Evolutionary conservation across 2,888 invertebrate genomes (phyloP), one percentile per base, ranked within the genome.

Genomic region (Mimumesa dahlbomi): DNA sequence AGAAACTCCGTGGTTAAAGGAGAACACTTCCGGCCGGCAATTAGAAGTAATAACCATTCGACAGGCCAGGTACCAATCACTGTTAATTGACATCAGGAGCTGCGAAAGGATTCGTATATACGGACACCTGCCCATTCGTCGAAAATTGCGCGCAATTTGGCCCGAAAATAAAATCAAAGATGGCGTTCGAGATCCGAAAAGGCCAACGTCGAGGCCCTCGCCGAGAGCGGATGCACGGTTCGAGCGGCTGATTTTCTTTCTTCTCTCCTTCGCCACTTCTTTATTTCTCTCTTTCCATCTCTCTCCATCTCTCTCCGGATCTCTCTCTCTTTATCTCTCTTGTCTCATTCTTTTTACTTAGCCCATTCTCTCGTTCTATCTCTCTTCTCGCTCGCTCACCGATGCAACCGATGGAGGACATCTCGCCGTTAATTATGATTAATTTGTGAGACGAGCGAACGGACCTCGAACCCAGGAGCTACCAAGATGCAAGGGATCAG

Each of bases 401-500:
- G 46, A 25, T 49, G 62, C 58, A 69, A 75, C 74, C 72, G 83
- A 79, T 75, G 81, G 77, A 81, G 82, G 82, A 83, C 85, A 81
- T 75, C 81, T 83, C 76, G 77, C 78, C 79, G 81, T 83, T 86
- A 86, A 87, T 87, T 85, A 85, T 87, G 87, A 87, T 87, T 87
- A 87, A 87, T 85, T 84, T 79, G 80, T 58, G 80, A 80, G 78
- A 73, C 61, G 75, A 74, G 67, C 71, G 73, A 67, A 73, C 72
- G 78, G 70, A 50, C 66, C 73, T 73, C 76, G 73, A 74, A 78
- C 77, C 66, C 77, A 70, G 72, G 74, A 81, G 79, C 82, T 75
- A 69, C 73, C 70, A 54, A 49, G 75, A 54, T 31, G 62, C 57
- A 52, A 48, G 43, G 57, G 61, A 72, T 62, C 74, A 36, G 49